Percentiles rank a stretch among this genome's conserved stretches.
phyloP scores from a whole-genome alignment of 2,888 invertebrate genomes.

The Tinea trinotella region DNA sequence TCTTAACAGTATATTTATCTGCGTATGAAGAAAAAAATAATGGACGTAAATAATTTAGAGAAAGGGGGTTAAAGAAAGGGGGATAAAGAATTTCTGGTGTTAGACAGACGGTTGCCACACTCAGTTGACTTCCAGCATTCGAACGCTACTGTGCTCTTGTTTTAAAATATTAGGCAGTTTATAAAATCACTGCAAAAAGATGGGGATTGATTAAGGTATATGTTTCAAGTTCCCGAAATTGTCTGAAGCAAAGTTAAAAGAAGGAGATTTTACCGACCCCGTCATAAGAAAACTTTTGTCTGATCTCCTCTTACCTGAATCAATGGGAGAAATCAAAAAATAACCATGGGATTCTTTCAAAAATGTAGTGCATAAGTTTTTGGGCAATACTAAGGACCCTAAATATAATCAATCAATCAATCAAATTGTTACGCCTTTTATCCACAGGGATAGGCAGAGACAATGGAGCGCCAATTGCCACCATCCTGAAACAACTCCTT shows the following conservation, averaged over 20 bases:
- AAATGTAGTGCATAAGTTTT: neutral
- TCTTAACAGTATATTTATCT: neutral
- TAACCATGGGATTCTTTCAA: neutral
- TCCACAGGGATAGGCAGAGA: no score
- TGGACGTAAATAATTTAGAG: neutral
- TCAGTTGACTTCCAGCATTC: neutral
- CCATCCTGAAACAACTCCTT: no score
- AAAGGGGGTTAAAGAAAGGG: neutral
- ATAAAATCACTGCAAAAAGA: constrained; percentile 3
- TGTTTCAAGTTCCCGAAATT: neutral
- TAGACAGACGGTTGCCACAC: neutral
- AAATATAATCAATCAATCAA: constrained; percentile 2
- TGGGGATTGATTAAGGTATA: neutral
- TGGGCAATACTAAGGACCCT: neutral
- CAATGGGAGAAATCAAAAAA: constrained; percentile 1
- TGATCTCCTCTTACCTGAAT: neutral
- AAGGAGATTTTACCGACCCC: constrained; percentile 3
- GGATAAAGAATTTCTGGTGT: no score
- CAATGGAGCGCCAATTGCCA: no score
- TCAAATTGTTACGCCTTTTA: no score
- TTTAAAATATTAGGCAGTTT: neutral
- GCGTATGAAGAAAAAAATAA: neutral
- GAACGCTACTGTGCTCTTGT: neutral
- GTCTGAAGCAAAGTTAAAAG: constrained; percentile 1
- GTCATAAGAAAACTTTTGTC: constrained; percentile 5